Base-by-base conservation (phyloP, 1,140 invertebrate species). In the Calephelis nemesis region DNA sequence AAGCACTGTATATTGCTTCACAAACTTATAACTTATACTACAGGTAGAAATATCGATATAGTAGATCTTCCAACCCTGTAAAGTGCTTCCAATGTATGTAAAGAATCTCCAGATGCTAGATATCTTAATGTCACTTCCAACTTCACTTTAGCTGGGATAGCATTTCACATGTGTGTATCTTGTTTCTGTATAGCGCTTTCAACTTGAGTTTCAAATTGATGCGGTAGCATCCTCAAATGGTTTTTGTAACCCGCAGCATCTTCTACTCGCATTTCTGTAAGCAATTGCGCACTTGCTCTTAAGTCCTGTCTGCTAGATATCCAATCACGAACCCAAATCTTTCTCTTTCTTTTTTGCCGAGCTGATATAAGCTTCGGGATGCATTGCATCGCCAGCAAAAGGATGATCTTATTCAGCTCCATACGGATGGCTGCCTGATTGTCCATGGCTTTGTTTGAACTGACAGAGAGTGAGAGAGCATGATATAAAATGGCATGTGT, bases 61-160 rank as follows among this genome's bases (percentile, higher is more conserved):
- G 71, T 72, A 63, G 71, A 72, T 47, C 49, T 65, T 65, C 13
- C 52, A 58, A 72, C 71, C 1, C 67, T 47, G 71, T 66, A 45
- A 15, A 72, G 48, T 65, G 63, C 63, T 66, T 54, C 9, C 47
- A 68, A 67, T 48, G 63, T 68, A 11, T 68, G 11, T n/a, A 66
- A 72, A 9, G 71, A 72, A 72, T 68, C 67, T 64, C 71, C 71
- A 39, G 48, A 49, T n/a, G 71, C 71, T 72, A 72, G 12, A 72
- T 68, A 72, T 50, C 71, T 65, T 45, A 69, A 67, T 62, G 71
- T 72, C 7, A 72, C 30, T 66, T 68, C 71, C 39, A 68, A n/a
- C 54, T 72, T 72, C 7, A 67, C 48, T 72, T 65, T 68, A 12
- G 66, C 1, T 45, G 67, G 66, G 45, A 72, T 65, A 66, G 66